Evolutionary conservation across 2,113 vertebrate genomes (phyloP), one percentile per base, ranked within the genome.

Genomic region (Rhea americana): DNA sequence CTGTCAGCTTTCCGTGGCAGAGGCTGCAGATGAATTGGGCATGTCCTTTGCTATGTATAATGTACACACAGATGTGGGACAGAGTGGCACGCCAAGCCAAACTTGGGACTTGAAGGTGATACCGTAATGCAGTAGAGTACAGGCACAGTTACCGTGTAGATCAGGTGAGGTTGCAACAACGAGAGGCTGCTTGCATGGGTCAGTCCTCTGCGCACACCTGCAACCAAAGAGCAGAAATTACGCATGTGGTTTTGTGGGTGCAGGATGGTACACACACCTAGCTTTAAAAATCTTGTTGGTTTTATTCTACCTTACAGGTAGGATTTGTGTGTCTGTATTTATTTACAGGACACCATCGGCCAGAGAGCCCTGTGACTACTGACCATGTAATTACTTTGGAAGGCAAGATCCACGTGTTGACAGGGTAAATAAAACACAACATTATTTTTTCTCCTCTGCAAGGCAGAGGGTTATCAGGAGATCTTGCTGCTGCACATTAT

Each of bases 371-470:
- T 58, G 94, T 95, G 96, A 95, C 96, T 96, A 95, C 94, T 74
- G 94, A 95, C 95, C 96, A 96, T 95, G 96, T 97, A 96, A 96
- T 97, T 97, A 93, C 94, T 91, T 85, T 85, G 73, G 74, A 72
- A 96, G 94, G 87, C 71, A 90, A 89, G 79, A 85, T 95, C 86
- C 93, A 95, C 75, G 12, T 45, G 73, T 75, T 96, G 96, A 95
- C 95, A 96, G 86, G 62, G 84, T 85, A 94, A 96, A 97, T 95
- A 96, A 97, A 97, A 96, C 66, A 96, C 50, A 10, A 20, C 82
- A 65, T 94, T 95, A 78, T 95, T 95, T 91, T 91, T 84, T 91
- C 63, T 48, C 81, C 66, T 91, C 73, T 83, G 56, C 48, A 61
- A 90, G 51, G 72, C 67, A 96, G 81, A 79, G 74, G 32, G 82